Evolutionary conservation across 2,113 vertebrate species (phyloP), one percentile per base, ranked within the genome.

Genomic region (Hirundichthys speculiger): DNA sequence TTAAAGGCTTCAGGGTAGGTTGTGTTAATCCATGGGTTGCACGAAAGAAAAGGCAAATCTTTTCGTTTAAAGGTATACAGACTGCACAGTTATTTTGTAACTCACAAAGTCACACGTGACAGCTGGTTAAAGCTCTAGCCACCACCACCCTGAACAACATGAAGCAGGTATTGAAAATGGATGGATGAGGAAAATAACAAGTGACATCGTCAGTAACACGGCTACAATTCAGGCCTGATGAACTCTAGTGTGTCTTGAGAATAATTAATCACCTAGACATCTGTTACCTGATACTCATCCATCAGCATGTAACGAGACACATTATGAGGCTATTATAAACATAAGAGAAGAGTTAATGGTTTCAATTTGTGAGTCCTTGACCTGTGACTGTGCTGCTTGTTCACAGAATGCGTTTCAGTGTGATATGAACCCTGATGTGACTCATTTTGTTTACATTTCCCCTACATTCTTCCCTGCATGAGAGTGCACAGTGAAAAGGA

Each of bases 381-480:
- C 75, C 85, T 66, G 12, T 22, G 39, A 3, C 2, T 1, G 43
- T 61, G 51, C 48, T 48, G 62, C 67, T 52, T 62, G 66, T 66
- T 73, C 62, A 20, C 9, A 2, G 3, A 30, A 64, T 18, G 55
- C 21, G 30, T 55, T 75, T 67, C 6, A 64, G 46, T 71, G 61
- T 63, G 49, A 73, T 41, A 0, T 58, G 61, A 49, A 51, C 69
- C 73, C 73, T 41, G 47, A 73, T 74, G 71, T 85, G 78, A 77
- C 67, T 76, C 62, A 66, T 39, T 15, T 11, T 86, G 79, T 88
- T 91, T 82, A 82, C 39, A 48, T 75, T 86, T 73, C 59, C 63
- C 24, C 49, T 51, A 73, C 57, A 86, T 82, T 88, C 71, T 77
- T 72, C 14, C 56, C 52, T 54, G 27, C 15, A 20, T 14, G 54